Evolutionary conservation across 1,140 invertebrate species (phyloP).

Genomic region (Megalonaias nervosa): DNA sequence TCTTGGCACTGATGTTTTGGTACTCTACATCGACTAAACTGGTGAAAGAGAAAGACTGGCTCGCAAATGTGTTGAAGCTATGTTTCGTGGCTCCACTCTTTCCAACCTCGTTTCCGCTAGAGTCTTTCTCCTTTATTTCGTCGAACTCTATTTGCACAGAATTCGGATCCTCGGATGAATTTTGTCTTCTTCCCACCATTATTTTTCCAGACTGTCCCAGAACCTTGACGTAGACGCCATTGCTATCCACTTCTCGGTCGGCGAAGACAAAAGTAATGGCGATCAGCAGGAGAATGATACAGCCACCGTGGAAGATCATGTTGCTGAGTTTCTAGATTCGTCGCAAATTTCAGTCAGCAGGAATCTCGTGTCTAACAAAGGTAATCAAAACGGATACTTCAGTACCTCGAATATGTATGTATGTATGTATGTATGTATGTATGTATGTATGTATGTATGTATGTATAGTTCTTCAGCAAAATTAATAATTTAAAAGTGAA

Average conservation of each 20-base stretch:
- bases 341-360: too few relatives aligned
- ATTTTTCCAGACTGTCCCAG: slow-evolving; percentile 27
- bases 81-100: not conserved
- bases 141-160: slow-evolving; percentile 17
- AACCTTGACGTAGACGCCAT: slow-evolving; percentile 15
- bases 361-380: too few relatives aligned
- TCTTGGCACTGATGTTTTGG: slow-evolving; percentile 6
- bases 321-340: too few relatives aligned
- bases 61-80: slow-evolving; percentile 24
- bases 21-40: slow-evolving; percentile 5
- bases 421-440: too few relatives aligned
- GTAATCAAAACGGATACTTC: too few relatives aligned
- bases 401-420: too few relatives aligned
- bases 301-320: too few relatives aligned
- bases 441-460: too few relatives aligned
- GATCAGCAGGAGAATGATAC: too few relatives aligned
- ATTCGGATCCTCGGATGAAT: not conserved
- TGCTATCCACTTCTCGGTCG: slow-evolving; percentile 1
- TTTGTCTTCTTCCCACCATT: not conserved
- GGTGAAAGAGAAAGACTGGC: slow-evolving; percentile 17
- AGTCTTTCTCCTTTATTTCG: slow-evolving; percentile 5
- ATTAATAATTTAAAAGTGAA: too few relatives aligned
- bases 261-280: not conserved
- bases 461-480: too few relatives aligned
- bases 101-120: not conserved